phyloP scores from a whole-genome alignment of 2,888 invertebrate genomes.

The Papilio gigon region DNA sequence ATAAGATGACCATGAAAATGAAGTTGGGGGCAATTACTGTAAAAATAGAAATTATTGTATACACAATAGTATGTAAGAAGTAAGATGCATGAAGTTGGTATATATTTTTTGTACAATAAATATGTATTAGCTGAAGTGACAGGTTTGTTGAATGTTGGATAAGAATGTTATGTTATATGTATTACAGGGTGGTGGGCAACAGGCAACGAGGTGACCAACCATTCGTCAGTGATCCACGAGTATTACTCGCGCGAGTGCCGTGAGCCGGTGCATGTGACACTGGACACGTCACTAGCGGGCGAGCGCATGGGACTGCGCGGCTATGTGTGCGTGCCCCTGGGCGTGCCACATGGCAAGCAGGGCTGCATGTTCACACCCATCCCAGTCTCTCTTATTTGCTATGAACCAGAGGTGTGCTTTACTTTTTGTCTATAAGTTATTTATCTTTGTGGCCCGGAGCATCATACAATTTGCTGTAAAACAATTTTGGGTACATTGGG shows the following conservation, averaged over 20 bases:
- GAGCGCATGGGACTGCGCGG: slow-evolving; percentile 97
- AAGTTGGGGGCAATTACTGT: too few relatives aligned
- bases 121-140: too few relatives aligned
- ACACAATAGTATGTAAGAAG: too few relatives aligned
- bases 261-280: slow-evolving; percentile 96
- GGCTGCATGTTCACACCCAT: slow-evolving; percentile 99
- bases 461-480: too few relatives aligned
- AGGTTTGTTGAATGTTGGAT: too few relatives aligned
- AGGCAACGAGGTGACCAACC: slow-evolving; percentile 97
- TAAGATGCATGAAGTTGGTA: too few relatives aligned
- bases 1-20: too few relatives aligned
- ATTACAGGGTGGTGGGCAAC: slow-evolving; percentile 99
- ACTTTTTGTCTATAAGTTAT: slow-evolving; percentile 1
- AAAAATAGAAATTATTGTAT: too few relatives aligned
- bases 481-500: too few relatives aligned
- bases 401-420: slow-evolving; percentile 91
- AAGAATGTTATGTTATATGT: too few relatives aligned
- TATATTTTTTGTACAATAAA: too few relatives aligned
- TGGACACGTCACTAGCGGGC: slow-evolving; percentile 95
- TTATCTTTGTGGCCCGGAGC: too few relatives aligned
- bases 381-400: slow-evolving; percentile 92
- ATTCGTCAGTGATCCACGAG: slow-evolving; percentile 98
- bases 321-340: slow-evolving; percentile 95
- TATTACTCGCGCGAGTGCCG: slow-evolving; percentile 97
- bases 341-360: slow-evolving; percentile 95